Evolutionary conservation across 2,888 invertebrate species (phyloP).

Genomic region (Branchellion lobata): DNA sequence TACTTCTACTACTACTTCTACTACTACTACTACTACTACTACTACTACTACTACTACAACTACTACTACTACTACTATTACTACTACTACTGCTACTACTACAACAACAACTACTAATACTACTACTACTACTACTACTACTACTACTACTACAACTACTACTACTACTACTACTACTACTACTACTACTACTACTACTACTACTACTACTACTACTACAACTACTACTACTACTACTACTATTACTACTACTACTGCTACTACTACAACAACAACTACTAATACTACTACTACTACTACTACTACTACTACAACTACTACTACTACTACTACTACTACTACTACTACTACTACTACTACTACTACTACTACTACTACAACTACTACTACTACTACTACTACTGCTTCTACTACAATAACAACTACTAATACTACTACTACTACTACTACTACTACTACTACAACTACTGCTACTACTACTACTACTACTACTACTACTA

Average conservation of each 20-base stretch:
- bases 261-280: background rate
- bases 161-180: slow-evolving; percentile 20
- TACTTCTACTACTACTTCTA: slow-evolving; percentile 11
- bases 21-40: slow-evolving; percentile 14
- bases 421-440: background rate
- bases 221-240: background rate
- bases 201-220: background rate
- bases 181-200: slow-evolving; percentile 15
- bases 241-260: background rate
- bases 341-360: slow-evolving; percentile 15
- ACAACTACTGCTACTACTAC: background rate
- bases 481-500: slow-evolving; percentile 23
- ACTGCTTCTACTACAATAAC: background rate
- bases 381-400: background rate
- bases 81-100: background rate
- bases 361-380: background rate
- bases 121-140: slow-evolving; percentile 22
- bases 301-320: slow-evolving; percentile 22
- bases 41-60: background rate
- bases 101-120: background rate
- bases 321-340: slow-evolving; percentile 18
- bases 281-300: slow-evolving; percentile 14
- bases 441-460: background rate
- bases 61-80: background rate
- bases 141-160: slow-evolving; percentile 19